Evolutionary conservation across 1,140 invertebrate genomes (phyloP), one percentile per base, ranked within the genome.

Genomic region (Rhizoglyphus robini): DNA sequence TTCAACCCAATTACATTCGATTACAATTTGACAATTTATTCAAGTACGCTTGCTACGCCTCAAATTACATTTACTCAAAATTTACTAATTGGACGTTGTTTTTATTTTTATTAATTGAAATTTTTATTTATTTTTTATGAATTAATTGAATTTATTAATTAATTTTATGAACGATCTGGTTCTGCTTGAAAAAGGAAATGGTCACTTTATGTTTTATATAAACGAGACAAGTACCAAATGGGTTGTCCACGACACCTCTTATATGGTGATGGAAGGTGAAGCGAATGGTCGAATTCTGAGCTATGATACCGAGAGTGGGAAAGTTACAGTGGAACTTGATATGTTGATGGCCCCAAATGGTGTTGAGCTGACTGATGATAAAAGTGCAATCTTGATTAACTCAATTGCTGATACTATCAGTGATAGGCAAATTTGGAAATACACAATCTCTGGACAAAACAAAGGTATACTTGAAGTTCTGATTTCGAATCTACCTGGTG

Each of bases 401-500:
- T 88, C 91, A 77, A 64, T 66, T 29, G 62, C n/a, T 8, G 61
- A 60, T 4, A 88, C 91, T 77, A 63, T 65, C 29, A 62, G 18
- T 8, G 36, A 61, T 41, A 63, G 30, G 41, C 13, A 70, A 84
- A 67, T 68, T 79, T 34, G 85, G 88, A 73, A 84, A 88, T 76
- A 81, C 87, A 81, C 87, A 73, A 73, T 90, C 48, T 74, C 72
- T 90, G 48, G 82, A 82, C 73, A 84, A 88, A 18, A 76, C 80
- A 1, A 87, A 86, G 66, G 87, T 87, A n/a, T 78, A 80, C 65
- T 72, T 3, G 88, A 89, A 71, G 74, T 87, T 0, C 86, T 90
- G 71, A 70, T 84, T 18, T 82, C 86, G 71, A 84, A 83, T 57
- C 76, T 93, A 65, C 88, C 88, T 54, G 88, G 88, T 71, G 62